Evolutionary conservation across 2,888 invertebrate genomes (phyloP).

Genomic region (Dasysyrphus albostriatus): DNA sequence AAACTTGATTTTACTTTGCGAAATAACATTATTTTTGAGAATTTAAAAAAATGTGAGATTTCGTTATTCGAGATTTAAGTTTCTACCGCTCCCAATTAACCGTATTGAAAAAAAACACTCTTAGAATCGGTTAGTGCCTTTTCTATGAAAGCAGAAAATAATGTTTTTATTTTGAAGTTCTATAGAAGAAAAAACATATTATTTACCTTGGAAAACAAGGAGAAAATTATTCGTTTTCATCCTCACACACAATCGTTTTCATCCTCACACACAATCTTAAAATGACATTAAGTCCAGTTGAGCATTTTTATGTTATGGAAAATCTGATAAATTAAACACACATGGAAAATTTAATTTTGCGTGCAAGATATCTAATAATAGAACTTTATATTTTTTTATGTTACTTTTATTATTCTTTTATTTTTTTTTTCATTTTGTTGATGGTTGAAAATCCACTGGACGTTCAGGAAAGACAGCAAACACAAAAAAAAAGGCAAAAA

Average conservation of each 20-base stretch:
- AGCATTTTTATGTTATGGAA: constrained; percentile 24
- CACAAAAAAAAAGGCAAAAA: background rate
- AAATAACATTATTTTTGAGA: too few species aligned
- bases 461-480: background rate
- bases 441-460: constrained; percentile 19
- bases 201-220: too few species aligned
- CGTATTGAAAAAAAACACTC: too few species aligned
- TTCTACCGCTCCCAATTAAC: too few species aligned
- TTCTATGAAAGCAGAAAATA: too few species aligned
- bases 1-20: too few species aligned
- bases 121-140: too few species aligned
- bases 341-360: constrained; percentile 48
- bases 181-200: too few species aligned
- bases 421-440: constrained; percentile 7
- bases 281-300: constrained; percentile 9
- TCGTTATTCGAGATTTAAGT: too few species aligned
- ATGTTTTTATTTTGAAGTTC: too few species aligned
- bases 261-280: background rate
- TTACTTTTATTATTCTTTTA: constrained; percentile 14
- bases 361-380: constrained; percentile 60
- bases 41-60: too few species aligned
- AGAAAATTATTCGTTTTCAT: background rate
- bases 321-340: constrained; percentile 38
- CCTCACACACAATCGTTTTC: background rate
- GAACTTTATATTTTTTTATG: constrained; percentile 46